Base-by-base conservation (phyloP, 2,888 invertebrate genomes). In the Nysson spinosus region DNA sequence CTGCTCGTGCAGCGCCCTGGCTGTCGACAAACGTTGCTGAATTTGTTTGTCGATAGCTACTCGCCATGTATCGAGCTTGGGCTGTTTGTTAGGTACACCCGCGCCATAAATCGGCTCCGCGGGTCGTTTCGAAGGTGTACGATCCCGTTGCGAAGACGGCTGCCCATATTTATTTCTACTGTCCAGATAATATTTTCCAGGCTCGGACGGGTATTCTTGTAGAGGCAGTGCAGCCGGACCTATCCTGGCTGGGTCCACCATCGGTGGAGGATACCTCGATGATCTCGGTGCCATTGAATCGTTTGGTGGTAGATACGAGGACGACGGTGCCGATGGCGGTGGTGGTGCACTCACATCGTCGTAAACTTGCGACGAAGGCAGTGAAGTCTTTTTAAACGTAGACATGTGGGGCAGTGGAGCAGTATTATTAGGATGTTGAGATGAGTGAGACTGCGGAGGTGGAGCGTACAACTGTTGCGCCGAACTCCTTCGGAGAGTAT, bases 11-110 rank as follows among this genome's bases (percentile, higher is more conserved):
- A 80, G 34, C 9, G 71, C 70, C 19, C 71, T 75, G 1, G 82
- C 75, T 3, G 79, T 75, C 11, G 88, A 87, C 11, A 91, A 80
- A 57, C 88, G 87, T 75, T 90, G 89, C 67, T 90, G 90, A 34
- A 90, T 90, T 77, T 90, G 89, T 66, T 89, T 87, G 74, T 91
- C 90, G 58, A 90, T 89, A 1, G 88, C 88, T 62, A 89, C 85
- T 58, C 89, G 83, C 90, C 91, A 91, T 3, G 87, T 83, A 69
- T 90, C 90, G 2, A 88, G 81, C 70, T 89, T 89, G 0, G 89
- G 86, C 24, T 89, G 86, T 79, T 91, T 90, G 57, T 83, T 87
- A 2, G 82, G 80, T 0, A 84, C 81, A 0, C 87, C 83, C 1
- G 81, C 70, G 0, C 83, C 77, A 20, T 85, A 84, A 4, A 79